Evolutionary conservation across 2,797 vertebrate species (phyloP).

Genomic region (Pampus argenteus): DNA sequence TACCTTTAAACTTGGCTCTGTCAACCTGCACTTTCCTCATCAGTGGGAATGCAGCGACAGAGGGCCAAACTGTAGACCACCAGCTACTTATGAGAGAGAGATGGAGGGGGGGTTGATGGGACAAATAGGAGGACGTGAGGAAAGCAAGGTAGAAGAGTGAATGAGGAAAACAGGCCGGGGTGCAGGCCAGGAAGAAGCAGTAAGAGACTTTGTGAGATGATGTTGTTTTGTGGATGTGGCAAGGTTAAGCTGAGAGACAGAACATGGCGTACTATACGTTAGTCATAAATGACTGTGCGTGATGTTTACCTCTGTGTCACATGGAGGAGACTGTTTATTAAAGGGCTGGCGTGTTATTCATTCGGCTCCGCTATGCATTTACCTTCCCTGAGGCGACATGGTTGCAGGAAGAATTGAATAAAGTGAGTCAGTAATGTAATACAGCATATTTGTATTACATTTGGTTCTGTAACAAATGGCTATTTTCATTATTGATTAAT

Average conservation of each 20-base stretch:
- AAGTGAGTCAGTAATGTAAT: no score
- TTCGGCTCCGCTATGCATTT: constrained; percentile 33
- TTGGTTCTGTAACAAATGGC: no score
- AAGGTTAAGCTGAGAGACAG: constrained; percentile 48
- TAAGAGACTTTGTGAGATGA: constrained; percentile 43
- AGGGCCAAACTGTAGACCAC: constrained; percentile 21
- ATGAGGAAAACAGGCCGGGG: constrained; percentile 2
- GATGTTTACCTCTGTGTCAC: constrained; percentile 49
- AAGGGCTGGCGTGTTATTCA: constrained; percentile 29
- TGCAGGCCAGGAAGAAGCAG: constrained; percentile 13
- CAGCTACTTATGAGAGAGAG: constrained; percentile 42
- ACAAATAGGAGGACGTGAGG: background rate
- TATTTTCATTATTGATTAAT: no score
- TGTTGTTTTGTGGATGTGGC: constrained; percentile 42
- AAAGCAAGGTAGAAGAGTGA: constrained; percentile 1
- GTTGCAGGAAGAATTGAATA: constrained; percentile 29
- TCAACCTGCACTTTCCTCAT: constrained; percentile 47
- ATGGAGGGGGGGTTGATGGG: background rate
- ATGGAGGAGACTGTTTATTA: constrained; percentile 33
- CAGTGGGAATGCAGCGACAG: constrained; percentile 39
- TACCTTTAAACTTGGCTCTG: no score
- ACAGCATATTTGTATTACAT: background rate
- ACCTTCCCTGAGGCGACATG: constrained; percentile 22
- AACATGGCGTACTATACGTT: constrained; percentile 50
- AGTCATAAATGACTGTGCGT: constrained; percentile 54